A percentile compares a stretch with the other conserved stretches of the same genome.
Conservation (phyloP, 2,797 vertebrate genomes). For the Florisuga fusca region DNA sequence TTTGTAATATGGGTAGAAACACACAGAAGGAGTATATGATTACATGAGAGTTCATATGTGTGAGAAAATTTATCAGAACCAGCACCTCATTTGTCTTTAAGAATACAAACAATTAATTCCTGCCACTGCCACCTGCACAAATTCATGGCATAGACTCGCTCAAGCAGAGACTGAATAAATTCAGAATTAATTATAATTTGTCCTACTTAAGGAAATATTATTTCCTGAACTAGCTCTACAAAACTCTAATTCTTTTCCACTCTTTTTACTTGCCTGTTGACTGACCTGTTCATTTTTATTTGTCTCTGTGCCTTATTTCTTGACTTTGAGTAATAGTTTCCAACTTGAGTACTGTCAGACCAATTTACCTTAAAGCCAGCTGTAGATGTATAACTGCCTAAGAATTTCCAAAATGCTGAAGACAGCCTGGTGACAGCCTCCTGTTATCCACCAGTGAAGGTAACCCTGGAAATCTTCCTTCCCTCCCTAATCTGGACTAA, state of each 20-base stretch:
- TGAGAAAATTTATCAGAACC: neutral
- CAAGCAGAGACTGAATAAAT: neutral
- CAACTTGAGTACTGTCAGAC: neutral
- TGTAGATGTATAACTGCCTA: accelerated
- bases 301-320: neutral
- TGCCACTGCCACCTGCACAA: neutral
- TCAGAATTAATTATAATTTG: neutral
- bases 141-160: neutral
- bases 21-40: neutral
- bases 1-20: neutral
- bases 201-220: neutral
- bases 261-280: neutral
- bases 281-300: neutral
- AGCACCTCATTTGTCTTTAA: neutral
- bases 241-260: neutral
- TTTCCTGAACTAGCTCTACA: neutral
- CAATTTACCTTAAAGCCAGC: neutral
- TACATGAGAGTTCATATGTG: neutral
- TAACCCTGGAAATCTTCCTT: neutral
- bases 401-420: neutral
- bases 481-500: neutral
- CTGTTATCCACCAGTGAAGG: neutral
- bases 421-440: neutral
- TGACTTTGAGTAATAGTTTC: neutral
- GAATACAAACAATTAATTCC: neutral